Evolutionary conservation across 30 jellyfish, hydroid and myxozoan genomes (phyloP).

Genomic region (Turritopsis dohrnii): DNA sequence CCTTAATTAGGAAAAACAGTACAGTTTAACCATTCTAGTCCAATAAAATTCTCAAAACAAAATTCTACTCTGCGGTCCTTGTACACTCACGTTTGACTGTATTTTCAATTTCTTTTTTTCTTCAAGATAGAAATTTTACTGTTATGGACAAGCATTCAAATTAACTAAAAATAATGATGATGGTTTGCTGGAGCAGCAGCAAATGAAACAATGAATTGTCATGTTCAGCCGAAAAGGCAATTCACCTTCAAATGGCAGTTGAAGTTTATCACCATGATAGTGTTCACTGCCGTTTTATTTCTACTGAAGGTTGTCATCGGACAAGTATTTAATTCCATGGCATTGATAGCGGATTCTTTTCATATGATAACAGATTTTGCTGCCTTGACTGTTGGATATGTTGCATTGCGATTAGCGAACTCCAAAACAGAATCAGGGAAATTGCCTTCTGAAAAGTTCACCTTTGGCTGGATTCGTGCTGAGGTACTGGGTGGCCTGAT

Average conservation of each 20-base stretch:
- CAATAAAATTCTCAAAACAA: too few species aligned
- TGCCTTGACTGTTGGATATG: constrained; percentile 59
- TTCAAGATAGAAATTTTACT: not conserved
- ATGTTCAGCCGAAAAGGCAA: constrained; percentile 4
- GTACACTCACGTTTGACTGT: too few species aligned
- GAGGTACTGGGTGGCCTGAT: constrained; percentile 84
- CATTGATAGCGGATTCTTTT: constrained; percentile 79
- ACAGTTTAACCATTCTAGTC: too few species aligned
- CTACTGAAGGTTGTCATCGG: constrained; percentile 64
- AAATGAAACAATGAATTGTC: not conserved
- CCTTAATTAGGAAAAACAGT: too few species aligned
- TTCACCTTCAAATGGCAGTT: constrained; percentile 38
- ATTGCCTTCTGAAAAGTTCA: constrained; percentile 21
- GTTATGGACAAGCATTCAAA: not conserved
- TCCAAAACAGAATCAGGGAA: constrained; percentile 31
- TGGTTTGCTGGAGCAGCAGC: not conserved
- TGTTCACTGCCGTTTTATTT: constrained; percentile 49
- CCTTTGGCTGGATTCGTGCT: constrained; percentile 85
- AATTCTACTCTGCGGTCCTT: too few species aligned
- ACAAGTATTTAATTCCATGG: constrained; percentile 59
- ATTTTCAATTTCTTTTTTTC: too few species aligned
- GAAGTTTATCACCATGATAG: constrained; percentile 61
- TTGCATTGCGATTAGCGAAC: constrained; percentile 54
- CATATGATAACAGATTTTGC: constrained; percentile 75
- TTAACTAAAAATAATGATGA: too few species aligned